A percentile compares a stretch with the other conserved stretches of the same genome.
Conservation (phyloP, 92 coral and sea anemone genomes). For the Isaurus tuberculatus region DNA sequence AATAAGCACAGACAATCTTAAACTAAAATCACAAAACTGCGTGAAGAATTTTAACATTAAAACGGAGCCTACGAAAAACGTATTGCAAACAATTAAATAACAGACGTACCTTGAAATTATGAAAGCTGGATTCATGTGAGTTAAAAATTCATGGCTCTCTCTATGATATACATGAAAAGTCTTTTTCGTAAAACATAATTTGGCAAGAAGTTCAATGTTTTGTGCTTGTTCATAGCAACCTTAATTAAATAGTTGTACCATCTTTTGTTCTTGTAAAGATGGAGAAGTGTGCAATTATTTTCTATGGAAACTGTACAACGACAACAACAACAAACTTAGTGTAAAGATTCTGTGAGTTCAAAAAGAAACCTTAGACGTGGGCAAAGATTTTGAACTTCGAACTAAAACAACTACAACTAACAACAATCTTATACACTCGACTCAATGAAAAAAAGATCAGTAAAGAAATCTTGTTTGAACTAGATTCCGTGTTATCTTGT, state of each 20-base stretch:
- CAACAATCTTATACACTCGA: no score
- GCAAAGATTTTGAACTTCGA: neutral
- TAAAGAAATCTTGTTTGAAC: no score
- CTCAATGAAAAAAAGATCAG: no score
- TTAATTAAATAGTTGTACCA: neutral
- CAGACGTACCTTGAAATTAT: no score
- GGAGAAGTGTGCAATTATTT: neutral
- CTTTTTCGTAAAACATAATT: neutral
- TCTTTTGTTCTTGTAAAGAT: neutral
- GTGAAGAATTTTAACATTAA: no score
- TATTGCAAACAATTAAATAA: no score
- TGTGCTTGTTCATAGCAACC: neutral
- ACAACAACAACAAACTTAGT: neutral
- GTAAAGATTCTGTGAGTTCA: neutral
- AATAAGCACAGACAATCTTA: no score
- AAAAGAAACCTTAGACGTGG: neutral
- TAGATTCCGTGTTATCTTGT: no score
- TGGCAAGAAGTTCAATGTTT: neutral
- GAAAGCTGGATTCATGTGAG: no score
- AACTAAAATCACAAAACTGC: no score
- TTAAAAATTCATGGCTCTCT: no score
- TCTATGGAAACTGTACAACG: slow-evolving; percentile 24
- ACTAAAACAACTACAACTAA: neutral
- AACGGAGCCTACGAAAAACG: no score
- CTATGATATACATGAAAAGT: neutral